phyloP scores from a whole-genome alignment of 2,113 vertebrate genomes.

The Ranitomeya variabilis region DNA sequence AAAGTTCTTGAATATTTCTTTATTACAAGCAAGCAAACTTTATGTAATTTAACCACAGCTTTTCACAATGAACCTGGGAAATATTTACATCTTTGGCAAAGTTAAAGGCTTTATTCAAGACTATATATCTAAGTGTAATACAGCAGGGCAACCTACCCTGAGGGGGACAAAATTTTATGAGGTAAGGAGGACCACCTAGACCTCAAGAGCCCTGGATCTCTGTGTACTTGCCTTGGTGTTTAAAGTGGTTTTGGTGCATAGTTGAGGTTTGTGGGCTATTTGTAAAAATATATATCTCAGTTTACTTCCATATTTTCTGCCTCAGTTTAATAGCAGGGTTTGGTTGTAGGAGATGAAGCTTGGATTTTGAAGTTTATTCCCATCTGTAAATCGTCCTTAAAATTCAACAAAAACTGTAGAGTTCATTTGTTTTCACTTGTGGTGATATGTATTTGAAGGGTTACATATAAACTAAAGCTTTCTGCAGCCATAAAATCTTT shows the following conservation, averaged over 20 bases:
- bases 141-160: slow-evolving; percentile 48
- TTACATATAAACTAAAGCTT: neutral
- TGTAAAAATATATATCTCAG: slow-evolving; percentile 47
- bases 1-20: slow-evolving; percentile 18
- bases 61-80: slow-evolving; percentile 37
- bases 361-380: slow-evolving; percentile 42
- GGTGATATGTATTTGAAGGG: slow-evolving; percentile 11
- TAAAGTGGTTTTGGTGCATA: slow-evolving; percentile 53
- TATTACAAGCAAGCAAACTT: slow-evolving; percentile 35
- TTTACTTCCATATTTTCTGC: slow-evolving; percentile 43
- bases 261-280: slow-evolving; percentile 52
- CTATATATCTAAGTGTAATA: slow-evolving; percentile 44
- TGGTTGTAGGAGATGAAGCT: slow-evolving; percentile 12
- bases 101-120: slow-evolving; percentile 32
- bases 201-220: slow-evolving; percentile 52
- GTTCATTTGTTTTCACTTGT: slow-evolving; percentile 28
- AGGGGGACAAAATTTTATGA: slow-evolving; percentile 53
- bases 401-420: slow-evolving; percentile 17
- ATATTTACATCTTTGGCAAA: slow-evolving; percentile 53
- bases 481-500: neutral
- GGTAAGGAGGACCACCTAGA: slow-evolving; percentile 54
- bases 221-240: slow-evolving; percentile 23
- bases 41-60: slow-evolving; percentile 51
- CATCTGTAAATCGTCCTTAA: slow-evolving; percentile 36
- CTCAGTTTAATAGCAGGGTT: slow-evolving; percentile 43